phyloP scores from a whole-genome alignment of 2,797 vertebrate species.

The Meda fulgida region DNA sequence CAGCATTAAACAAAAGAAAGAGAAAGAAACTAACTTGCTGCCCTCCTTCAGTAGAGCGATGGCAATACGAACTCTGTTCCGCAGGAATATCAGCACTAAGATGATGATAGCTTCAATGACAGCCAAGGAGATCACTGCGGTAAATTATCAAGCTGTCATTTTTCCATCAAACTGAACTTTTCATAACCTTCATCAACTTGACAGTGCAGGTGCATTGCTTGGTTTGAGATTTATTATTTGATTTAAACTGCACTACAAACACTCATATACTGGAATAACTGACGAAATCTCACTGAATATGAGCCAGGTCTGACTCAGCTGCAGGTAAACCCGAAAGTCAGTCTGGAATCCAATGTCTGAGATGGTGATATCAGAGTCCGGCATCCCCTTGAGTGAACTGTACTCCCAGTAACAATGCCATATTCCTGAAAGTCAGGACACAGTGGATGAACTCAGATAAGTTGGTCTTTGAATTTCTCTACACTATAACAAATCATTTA shows the following conservation, averaged over 20 bases:
- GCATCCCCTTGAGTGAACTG: conserved; percentile 75
- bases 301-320: conserved; percentile 93
- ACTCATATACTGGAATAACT: background rate
- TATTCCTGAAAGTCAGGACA: conserved; percentile 79
- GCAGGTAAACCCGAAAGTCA: conserved; percentile 88
- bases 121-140: conserved; percentile 88
- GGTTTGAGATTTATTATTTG: background rate
- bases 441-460: background rate
- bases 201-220: background rate
- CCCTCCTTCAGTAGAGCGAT: conserved; percentile 92
- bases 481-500: background rate
- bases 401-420: conserved; percentile 92
- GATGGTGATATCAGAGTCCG: conserved; percentile 81
- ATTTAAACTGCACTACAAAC: background rate
- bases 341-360: conserved; percentile 90
- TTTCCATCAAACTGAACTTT: background rate
- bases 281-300: conserved; percentile 84
- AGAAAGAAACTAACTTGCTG: conserved; percentile 81
- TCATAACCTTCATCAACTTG: background rate
- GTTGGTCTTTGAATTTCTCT: too few species aligned
- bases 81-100: conserved; percentile 89
- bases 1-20: background rate
- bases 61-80: conserved; percentile 87
- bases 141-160: conserved; percentile 36
- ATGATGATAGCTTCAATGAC: conserved; percentile 83